Base-by-base conservation (phyloP, 2,888 invertebrate genomes). In the Spialia ferax region DNA sequence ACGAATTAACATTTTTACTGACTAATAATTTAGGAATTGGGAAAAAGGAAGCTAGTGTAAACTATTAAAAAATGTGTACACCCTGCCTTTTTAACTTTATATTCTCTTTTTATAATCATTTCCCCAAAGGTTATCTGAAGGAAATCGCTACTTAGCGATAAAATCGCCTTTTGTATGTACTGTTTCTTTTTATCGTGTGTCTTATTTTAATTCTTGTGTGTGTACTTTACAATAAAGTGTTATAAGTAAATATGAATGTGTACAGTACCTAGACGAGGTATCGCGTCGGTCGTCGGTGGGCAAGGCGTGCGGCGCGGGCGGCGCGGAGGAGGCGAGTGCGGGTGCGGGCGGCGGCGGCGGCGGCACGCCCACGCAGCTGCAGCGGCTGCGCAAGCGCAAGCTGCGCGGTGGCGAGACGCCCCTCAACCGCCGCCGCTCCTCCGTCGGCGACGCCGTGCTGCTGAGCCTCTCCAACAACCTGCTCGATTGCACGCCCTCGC, bases 401-500 rank as follows among this genome's bases (percentile, higher is more conserved):
- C 95, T 98, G 77, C 86, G 91, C 38, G 89, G 91, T 18, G 88
- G 88, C 13, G 94, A 94, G 63, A 93, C 95, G 15, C 95, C 95
- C 74, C 86, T 95, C 55, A 95, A 95, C 82, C 98, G 98, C 88
- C 95, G 98, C 26, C 95, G 98, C 72, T 98, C 98, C 1, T 97
- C 97, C 7, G 96, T 97, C 56, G 97, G 97, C 75, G 98, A 98
- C 89, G 96, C 97, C 56, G 97, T 97, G 38, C 94, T 97, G 70
- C 94, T 98, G 68, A 97, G 97, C 74, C 96, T 97, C 64, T 97
- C 97, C 73, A 97, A 97, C 35, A 98, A 98, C 77, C 97, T 98
- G 86, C 95, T 99, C 73, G 99, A 99, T 85, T 97, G 97, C 79
- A 98, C 98, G 63, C 95, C 96, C 63, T 97, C 97, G 87, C 97